These are phyloP conservation scores for Sarcophaga rosellei DNA, from an alignment of 2,888 invertebrate species.

Conservation along the genomic window DNA sequence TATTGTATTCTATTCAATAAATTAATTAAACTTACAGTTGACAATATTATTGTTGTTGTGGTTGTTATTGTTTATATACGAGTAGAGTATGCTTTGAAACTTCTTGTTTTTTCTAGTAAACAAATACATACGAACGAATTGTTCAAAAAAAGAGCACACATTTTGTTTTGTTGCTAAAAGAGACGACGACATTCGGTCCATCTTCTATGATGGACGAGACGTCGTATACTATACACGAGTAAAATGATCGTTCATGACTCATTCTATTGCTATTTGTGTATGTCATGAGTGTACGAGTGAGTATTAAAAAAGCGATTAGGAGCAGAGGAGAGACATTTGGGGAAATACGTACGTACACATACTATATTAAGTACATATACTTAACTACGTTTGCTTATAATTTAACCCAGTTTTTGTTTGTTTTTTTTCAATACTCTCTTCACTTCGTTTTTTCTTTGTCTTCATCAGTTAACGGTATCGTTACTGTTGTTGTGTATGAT, in stretches of 20 bases:
- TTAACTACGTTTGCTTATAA: neutral
- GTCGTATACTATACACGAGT: slow-evolving; percentile 15
- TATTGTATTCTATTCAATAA: too few species aligned
- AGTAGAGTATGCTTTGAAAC: too few species aligned
- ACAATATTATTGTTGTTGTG: too few species aligned
- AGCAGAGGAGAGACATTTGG: neutral
- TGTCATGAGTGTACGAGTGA: neutral
- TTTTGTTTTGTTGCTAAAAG: slow-evolving; percentile 4
- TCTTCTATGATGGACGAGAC: slow-evolving; percentile 54
- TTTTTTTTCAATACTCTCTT: neutral
- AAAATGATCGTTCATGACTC: slow-evolving; percentile 43
- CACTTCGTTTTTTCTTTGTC: neutral
- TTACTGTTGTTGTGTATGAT: neutral
- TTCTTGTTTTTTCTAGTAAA: too few species aligned
- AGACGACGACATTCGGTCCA: slow-evolving; percentile 43
- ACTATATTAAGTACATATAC: too few species aligned
- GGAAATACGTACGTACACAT: neutral
- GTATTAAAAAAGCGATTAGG: neutral
- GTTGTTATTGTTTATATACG: too few species aligned
- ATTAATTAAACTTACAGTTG: neutral
- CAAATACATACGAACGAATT: neutral
- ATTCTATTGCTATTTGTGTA: slow-evolving; percentile 40
- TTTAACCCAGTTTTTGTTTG: slow-evolving; percentile 52
- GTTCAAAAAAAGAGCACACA: neutral
- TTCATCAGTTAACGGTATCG: neutral